phyloP scores from a whole-genome alignment of 2,888 invertebrate genomes.

The Acholoe squamosa region DNA sequence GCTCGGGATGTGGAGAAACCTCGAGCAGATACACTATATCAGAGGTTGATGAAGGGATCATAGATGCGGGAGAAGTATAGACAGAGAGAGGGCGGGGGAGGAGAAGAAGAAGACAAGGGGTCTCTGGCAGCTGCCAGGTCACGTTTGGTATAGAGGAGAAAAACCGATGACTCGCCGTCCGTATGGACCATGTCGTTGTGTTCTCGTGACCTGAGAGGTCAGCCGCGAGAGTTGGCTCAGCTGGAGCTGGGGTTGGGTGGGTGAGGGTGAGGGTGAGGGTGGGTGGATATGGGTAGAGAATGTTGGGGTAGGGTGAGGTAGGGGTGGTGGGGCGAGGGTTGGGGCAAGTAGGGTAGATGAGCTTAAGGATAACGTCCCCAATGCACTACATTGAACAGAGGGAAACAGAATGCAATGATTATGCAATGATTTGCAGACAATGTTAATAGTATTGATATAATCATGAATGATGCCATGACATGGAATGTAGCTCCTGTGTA shows the following conservation, averaged over 20 bases:
- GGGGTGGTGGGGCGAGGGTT: not conserved
- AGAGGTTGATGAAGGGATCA: no score
- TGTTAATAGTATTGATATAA: no score
- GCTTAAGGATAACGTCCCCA: conserved; percentile 47
- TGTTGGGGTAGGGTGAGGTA: no score
- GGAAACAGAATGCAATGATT: not conserved
- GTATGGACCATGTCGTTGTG: conserved; percentile 1
- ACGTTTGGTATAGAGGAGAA: not conserved
- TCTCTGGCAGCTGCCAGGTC: not conserved
- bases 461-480: no score
- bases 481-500: no score
- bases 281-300: not conserved
- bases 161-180: conserved; percentile 4
- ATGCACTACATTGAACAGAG: conserved; percentile 22
- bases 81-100: no score
- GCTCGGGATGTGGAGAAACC: no score
- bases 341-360: not conserved
- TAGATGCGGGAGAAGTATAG: no score
- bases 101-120: not conserved
- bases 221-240: conserved; percentile 51
- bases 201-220: conserved; percentile 46
- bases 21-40: no score
- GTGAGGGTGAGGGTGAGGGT: not conserved
- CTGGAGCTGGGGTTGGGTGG: conserved; percentile 24
- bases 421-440: not conserved